Percentiles rank a stretch among this genome's conserved stretches.
Conservation (phyloP, 2,113 vertebrate genomes). For the Vidua macroura region DNA sequence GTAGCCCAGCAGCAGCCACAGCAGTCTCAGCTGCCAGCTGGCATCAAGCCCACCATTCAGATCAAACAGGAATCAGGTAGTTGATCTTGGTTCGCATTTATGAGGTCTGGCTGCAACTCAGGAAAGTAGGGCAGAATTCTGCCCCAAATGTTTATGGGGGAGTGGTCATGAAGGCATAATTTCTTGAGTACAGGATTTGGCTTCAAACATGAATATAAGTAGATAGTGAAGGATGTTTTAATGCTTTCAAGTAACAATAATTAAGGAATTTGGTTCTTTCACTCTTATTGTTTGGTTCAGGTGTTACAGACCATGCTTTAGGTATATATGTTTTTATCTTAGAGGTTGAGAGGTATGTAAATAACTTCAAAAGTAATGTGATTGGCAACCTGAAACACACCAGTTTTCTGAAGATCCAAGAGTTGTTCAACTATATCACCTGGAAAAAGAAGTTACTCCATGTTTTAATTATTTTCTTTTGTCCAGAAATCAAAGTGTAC, state of each 20-base stretch:
- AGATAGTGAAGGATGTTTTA: not conserved
- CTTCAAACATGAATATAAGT: not conserved
- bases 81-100: not conserved
- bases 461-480: not conserved
- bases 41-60: slow-evolving; percentile 94
- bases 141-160: not conserved
- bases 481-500: not conserved
- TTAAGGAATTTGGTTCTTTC: not conserved
- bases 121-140: not conserved
- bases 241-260: not conserved
- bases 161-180: not conserved
- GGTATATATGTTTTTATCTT: not conserved
- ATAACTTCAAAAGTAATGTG: not conserved
- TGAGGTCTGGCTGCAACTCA: not conserved
- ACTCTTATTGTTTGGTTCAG: not conserved
- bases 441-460: not conserved
- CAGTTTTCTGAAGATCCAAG: slow-evolving; percentile 7
- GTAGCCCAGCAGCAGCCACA: slow-evolving; percentile 71
- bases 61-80: slow-evolving; percentile 98
- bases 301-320: not conserved
- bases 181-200: not conserved
- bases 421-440: not conserved
- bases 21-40: slow-evolving; percentile 74
- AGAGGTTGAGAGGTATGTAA: not conserved
- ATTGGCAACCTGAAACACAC: not conserved